Evolutionary conservation across 1,140 invertebrate species (phyloP).

Genomic region (Centruroides vittatus): DNA sequence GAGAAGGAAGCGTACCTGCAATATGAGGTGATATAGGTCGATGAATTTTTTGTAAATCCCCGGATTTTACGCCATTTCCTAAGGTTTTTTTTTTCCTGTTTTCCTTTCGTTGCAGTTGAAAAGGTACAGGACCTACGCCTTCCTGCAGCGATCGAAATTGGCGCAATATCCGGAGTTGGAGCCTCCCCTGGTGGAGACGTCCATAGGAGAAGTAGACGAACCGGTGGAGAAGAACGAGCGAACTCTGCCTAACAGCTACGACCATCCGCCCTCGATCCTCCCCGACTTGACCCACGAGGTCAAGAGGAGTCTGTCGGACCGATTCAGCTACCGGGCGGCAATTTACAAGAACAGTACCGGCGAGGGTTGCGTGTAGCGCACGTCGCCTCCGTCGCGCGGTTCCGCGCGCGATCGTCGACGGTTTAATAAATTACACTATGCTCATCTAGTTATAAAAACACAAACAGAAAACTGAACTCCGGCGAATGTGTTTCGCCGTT

Average conservation of each 20-base stretch:
- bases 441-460: too few species aligned
- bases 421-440: too few species aligned
- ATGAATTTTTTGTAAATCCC: too few species aligned
- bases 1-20: constrained; percentile 80
- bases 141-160: constrained; percentile 58
- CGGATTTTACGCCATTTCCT: too few species aligned
- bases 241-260: not conserved
- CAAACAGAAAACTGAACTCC: too few species aligned
- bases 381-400: not conserved
- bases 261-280: constrained; percentile 8
- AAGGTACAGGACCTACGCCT: constrained; percentile 71
- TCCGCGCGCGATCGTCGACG: not conserved
- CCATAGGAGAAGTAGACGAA: constrained; percentile 62
- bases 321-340: constrained; percentile 57
- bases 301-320: constrained; percentile 44
- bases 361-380: not conserved
- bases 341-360: constrained; percentile 21
- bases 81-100: constrained; percentile 19
- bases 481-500: too few species aligned
- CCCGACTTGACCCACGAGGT: constrained; percentile 30
- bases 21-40: constrained; percentile 52
- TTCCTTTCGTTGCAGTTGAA: constrained; percentile 49
- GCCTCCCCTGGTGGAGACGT: constrained; percentile 45
- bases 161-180: constrained; percentile 45
- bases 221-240: constrained; percentile 27